phyloP scores from a whole-genome alignment of 92 coral and sea anemone genomes.

The Zoanthus solanderi region DNA sequence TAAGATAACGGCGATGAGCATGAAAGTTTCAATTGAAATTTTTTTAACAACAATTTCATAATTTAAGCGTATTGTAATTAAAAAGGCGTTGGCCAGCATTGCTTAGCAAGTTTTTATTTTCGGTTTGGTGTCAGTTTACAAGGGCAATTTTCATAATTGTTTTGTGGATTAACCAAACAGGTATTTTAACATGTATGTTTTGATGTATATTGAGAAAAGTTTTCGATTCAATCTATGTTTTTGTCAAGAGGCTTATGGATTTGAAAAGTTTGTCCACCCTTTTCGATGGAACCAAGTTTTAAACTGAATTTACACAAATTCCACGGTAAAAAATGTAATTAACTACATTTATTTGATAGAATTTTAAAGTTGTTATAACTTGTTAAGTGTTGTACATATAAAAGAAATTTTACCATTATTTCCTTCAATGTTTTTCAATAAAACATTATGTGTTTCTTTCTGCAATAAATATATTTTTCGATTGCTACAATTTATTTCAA shows the following conservation, averaged over 20 bases:
- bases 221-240: not conserved
- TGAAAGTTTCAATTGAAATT: too few relatives aligned
- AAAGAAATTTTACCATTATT: too few relatives aligned
- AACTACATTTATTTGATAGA: too few relatives aligned
- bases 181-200: not conserved
- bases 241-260: not conserved
- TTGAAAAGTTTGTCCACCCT: not conserved
- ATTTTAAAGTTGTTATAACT: too few relatives aligned
- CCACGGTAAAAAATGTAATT: too few relatives aligned
- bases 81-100: not conserved
- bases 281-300: not conserved
- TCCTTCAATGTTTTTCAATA: not conserved
- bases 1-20: too few relatives aligned
- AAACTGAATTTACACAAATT: not conserved
- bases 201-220: not conserved
- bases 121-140: not conserved
- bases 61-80: too few relatives aligned
- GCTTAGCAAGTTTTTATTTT: not conserved
- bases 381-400: too few relatives aligned
- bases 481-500: not conserved
- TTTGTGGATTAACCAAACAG: conserved; percentile 1
- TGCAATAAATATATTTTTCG: not conserved
- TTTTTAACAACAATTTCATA: too few relatives aligned
- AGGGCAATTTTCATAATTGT: not conserved
- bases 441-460: not conserved